Conservation (phyloP, 2,797 vertebrate genomes). For the Neosilurus hyrtlii region DNA sequence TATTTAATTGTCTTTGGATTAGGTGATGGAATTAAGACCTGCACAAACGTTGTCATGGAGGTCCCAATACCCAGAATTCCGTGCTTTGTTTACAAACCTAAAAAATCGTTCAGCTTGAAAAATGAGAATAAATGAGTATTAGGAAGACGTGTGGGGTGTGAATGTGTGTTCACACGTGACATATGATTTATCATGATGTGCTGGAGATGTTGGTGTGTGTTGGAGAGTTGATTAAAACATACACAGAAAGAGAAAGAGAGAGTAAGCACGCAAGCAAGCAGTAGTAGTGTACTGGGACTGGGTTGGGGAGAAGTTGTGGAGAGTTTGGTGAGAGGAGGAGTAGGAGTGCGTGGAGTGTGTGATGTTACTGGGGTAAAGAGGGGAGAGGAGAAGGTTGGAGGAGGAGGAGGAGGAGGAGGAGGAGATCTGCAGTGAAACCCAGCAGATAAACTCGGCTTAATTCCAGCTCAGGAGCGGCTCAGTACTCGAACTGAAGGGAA, state of each 20-base stretch:
- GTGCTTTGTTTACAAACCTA: conserved; percentile 27
- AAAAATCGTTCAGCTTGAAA: not conserved
- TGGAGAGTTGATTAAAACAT: not conserved
- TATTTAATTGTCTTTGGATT: not conserved
- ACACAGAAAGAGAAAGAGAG: not conserved
- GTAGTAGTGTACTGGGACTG: not conserved
- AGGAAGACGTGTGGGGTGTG: not conserved
- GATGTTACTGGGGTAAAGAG: conserved; percentile 25
- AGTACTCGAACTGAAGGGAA: conserved; percentile 37
- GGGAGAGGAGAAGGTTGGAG: conserved; percentile 5
- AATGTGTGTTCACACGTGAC: not conserved
- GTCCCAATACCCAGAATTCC: conserved; percentile 15
- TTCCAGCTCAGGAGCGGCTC: conserved; percentile 40
- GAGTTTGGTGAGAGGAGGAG: not conserved
- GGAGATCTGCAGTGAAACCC: conserved; percentile 50
- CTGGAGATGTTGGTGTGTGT: not conserved
- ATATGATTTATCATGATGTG: no score
- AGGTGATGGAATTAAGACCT: not conserved
- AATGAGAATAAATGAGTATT: not conserved
- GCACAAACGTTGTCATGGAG: not conserved
- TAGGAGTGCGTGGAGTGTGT: not conserved
- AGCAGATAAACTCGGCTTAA: conserved; percentile 67
- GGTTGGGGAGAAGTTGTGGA: not conserved
- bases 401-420: conserved; percentile 43
- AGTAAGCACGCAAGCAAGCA: no score